Evolutionary conservation across 2,113 vertebrate species (phyloP), one percentile per base, ranked within the genome.

Genomic region (Gobio gobio): DNA sequence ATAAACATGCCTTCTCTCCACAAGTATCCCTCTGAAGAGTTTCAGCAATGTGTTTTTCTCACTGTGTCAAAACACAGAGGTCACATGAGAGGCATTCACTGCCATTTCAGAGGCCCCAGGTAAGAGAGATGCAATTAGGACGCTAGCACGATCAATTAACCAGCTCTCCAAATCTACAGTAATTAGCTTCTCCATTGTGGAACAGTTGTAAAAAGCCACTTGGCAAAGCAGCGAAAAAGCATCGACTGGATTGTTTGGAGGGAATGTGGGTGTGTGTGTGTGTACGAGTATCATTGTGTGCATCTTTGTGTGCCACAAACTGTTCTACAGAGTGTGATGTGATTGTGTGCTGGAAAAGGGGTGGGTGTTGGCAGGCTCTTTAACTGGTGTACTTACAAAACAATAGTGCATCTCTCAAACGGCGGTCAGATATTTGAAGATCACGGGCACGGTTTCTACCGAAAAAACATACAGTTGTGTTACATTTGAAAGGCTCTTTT

Each of bases 141-240:
- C 91, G 91, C 93, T 93, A 92, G 92, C 93, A 93, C 91, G 92
- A 90, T 90, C 93, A 95, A 95, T 95, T 95, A 95, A 94, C 90
- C 93, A 92, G 93, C 95, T 93, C 94, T 95, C 93, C 93, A 95
- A 94, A 95, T 93, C 94, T 94, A 94, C 93, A 94, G 91, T 93
- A 93, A 94, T 95, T 94, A 95, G 94, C 92, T 89, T 91, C 93
- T 94, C 94, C 89, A 95, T 95, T 95, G 94, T 95, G 93, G 92
- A 89, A 91, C 89, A 85, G 90, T 93, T 94, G 86, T 82, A 93
- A 95, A 95, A 94, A 94, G 93, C 94, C 95, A 95, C 94, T 95
- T 94, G 93, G 93, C 91, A 92, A 91, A 89, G 90, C 91, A 86
- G 91, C 93, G 94, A 93, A 90, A 95, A 95, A 94, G 93, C 93